phyloP scores from a whole-genome alignment of 2,797 vertebrate species.

The Pachyuromys duprasi region DNA sequence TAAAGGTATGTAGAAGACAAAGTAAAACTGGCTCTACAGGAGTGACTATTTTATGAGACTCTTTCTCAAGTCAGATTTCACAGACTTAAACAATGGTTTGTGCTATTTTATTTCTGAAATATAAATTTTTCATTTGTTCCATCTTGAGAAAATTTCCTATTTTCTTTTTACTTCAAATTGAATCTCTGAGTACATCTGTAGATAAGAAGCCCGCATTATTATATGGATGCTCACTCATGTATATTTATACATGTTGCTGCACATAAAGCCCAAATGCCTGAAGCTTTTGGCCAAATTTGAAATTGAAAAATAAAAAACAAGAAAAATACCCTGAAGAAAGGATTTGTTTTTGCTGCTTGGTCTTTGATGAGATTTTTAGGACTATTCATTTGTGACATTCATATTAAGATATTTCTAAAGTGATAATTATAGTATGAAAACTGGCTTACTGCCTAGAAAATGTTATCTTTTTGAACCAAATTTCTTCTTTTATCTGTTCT shows the following conservation, averaged over 20 bases:
- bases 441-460: constrained; percentile 63
- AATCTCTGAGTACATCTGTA: neutral
- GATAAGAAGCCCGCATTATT: neutral
- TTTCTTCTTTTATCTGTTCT: neutral
- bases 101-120: neutral
- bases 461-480: neutral
- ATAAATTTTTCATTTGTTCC: neutral
- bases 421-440: constrained; percentile 6
- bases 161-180: constrained; percentile 15
- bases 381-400: constrained; percentile 53
- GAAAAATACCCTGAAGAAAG: constrained; percentile 37
- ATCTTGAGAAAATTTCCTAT: neutral
- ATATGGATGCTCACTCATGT: fast-evolving
- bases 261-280: neutral
- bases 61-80: neutral
- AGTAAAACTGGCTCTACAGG: neutral
- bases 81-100: neutral
- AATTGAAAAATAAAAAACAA: constrained; percentile 51
- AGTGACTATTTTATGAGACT: neutral
- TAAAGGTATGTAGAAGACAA: neutral
- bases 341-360: constrained; percentile 52
- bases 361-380: constrained; percentile 64
- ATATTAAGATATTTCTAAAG: constrained; percentile 27
- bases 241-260: neutral
- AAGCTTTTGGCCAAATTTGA: constrained; percentile 60